These are phyloP conservation scores for Acheta domesticus DNA, from an alignment of 2,888 invertebrate genomes.

Conservation along the genomic window DNA sequence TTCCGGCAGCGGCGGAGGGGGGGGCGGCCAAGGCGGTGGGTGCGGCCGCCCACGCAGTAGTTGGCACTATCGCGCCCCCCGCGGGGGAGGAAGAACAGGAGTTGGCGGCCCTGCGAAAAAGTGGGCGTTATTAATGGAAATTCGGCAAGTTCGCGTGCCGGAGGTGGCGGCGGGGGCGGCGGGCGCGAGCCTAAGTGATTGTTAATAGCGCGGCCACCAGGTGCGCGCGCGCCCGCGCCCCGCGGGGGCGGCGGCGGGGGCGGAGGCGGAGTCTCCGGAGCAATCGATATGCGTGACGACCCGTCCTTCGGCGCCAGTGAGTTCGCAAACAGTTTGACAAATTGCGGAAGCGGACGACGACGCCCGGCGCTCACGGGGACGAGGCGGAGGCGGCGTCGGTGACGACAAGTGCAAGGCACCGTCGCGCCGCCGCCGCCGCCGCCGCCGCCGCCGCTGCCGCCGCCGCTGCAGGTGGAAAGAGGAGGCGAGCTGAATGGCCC, in stretches of 20 bases:
- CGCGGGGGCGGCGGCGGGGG: background rate
- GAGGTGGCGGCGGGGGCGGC: background rate
- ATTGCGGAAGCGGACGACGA: background rate
- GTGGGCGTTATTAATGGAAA: no score
- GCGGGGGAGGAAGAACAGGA: no score
- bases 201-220: background rate
- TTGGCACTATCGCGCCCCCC: no score
- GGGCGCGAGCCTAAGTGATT: background rate
- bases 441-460: no score
- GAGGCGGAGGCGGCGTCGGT: background rate
- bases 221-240: background rate
- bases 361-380: background rate
- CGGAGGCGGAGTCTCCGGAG: background rate
- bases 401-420: background rate
- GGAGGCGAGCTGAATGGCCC: no score
- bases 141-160: background rate
- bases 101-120: no score
- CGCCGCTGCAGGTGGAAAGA: no score
- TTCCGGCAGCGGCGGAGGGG: no score
- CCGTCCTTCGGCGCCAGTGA: background rate
- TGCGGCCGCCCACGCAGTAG: no score
- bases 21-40: no score
- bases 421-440: no score
- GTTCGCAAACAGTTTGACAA: slow-evolving; percentile 9
- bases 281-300: slow-evolving; percentile 1